These are phyloP conservation scores for Sebastes oblongus DNA, from an alignment of 2,797 vertebrate species.

Conservation along the genomic window DNA sequence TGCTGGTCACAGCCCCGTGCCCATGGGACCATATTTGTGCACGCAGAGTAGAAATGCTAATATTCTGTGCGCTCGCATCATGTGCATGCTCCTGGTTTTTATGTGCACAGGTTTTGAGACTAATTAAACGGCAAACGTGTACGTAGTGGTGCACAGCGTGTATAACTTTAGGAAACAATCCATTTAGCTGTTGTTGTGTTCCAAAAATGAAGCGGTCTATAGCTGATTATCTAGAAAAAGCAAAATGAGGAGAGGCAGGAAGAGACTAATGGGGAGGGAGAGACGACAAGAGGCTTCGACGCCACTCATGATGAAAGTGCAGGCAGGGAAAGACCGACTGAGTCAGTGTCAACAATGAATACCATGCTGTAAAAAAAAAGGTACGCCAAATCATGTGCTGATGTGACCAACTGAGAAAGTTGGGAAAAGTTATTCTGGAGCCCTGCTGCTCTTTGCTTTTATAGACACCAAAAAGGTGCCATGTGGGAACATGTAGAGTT, in stretches of 20 bases:
- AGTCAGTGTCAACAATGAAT: no score
- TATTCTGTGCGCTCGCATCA: neutral
- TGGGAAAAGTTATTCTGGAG: neutral
- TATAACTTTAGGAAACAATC: neutral
- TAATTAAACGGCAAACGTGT: neutral
- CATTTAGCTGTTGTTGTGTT: neutral
- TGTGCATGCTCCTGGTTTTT: neutral
- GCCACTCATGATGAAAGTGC: no score
- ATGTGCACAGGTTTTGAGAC: neutral
- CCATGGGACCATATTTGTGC: no score
- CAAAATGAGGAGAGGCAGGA: neutral
- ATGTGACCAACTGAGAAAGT: neutral
- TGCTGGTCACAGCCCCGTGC: neutral
- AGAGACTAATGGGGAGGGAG: neutral
- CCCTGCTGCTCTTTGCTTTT: neutral
- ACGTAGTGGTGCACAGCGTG: neutral
- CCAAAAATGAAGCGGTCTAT: neutral
- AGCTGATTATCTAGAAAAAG: neutral
- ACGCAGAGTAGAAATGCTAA: neutral
- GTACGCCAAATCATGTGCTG: no score
- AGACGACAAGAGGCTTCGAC: neutral
- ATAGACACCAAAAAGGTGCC: conserved; percentile 3
- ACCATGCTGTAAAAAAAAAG: no score
- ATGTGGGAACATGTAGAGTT: conserved; percentile 13
- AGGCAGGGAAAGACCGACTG: no score